Percentiles rank a stretch among this genome's conserved stretches.
Conservation (phyloP, 2,797 vertebrate genomes). For the Squalus acanthias region DNA sequence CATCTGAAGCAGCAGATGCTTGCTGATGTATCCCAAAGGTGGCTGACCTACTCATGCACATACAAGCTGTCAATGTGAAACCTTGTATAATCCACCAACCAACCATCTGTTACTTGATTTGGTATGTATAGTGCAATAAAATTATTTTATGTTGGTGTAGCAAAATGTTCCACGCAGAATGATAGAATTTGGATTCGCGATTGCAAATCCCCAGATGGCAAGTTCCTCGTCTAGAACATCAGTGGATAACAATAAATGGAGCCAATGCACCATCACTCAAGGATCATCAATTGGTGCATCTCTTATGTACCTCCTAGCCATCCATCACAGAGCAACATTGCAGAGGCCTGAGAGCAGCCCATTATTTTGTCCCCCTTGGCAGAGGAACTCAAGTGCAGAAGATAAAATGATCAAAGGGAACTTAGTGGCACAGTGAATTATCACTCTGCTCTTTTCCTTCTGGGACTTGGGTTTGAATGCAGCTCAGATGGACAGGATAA, state of each 20-base stretch:
- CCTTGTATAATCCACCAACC: background rate
- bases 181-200: slow-evolving; percentile 2
- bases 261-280: background rate
- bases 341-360: background rate
- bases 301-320: background rate
- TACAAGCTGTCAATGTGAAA: background rate
- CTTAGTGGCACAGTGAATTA: background rate
- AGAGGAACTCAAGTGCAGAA: background rate
- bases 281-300: background rate
- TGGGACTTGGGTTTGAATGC: background rate
- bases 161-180: background rate
- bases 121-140: background rate
- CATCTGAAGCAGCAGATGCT: background rate
- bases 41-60: background rate
- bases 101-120: background rate
- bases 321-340: background rate
- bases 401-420: background rate
- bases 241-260: background rate
- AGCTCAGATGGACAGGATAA: background rate
- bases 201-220: background rate
- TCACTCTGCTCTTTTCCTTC: background rate
- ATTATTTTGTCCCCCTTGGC: background rate
- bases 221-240: background rate
- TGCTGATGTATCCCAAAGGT: background rate
- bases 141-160: background rate